These are phyloP conservation scores for Emmelina monodactyla DNA, from an alignment of 2,888 invertebrate species.

Conservation along the genomic window DNA sequence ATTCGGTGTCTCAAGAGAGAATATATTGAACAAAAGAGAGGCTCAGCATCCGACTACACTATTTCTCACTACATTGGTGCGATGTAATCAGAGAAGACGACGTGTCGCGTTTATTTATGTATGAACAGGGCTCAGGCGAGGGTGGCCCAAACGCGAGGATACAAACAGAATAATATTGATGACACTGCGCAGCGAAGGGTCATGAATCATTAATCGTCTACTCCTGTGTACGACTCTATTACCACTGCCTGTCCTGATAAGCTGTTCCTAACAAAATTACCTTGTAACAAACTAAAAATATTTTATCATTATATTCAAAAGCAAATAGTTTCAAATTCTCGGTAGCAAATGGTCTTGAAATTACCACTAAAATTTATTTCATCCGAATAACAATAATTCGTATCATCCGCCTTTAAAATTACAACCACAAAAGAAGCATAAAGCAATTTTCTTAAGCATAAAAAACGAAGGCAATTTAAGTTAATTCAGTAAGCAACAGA, in stretches of 20 bases:
- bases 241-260: slow-evolving; percentile 58
- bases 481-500: slow-evolving; percentile 63
- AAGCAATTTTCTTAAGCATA: slow-evolving; percentile 34
- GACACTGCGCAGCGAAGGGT: slow-evolving; percentile 64
- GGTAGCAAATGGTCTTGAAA: background rate
- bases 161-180: slow-evolving; percentile 68
- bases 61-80: slow-evolving; percentile 66
- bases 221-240: slow-evolving; percentile 63
- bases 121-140: slow-evolving; percentile 62
- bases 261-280: slow-evolving; percentile 54
- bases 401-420: slow-evolving; percentile 26
- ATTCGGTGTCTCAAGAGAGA: slow-evolving; percentile 53
- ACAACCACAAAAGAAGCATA: slow-evolving; percentile 35
- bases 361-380: slow-evolving; percentile 2
- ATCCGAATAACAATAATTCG: slow-evolving; percentile 3
- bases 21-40: slow-evolving; percentile 62
- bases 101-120: slow-evolving; percentile 67
- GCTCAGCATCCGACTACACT: slow-evolving; percentile 60
- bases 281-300: background rate
- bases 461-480: slow-evolving; percentile 55
- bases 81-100: slow-evolving; percentile 68
- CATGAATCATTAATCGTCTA: slow-evolving; percentile 66
- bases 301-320: too few relatives aligned
- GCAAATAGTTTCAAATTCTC: background rate
- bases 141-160: slow-evolving; percentile 60